Evolutionary conservation across 2,888 invertebrate genomes (phyloP).

Genomic region (Leucoma salicis): DNA sequence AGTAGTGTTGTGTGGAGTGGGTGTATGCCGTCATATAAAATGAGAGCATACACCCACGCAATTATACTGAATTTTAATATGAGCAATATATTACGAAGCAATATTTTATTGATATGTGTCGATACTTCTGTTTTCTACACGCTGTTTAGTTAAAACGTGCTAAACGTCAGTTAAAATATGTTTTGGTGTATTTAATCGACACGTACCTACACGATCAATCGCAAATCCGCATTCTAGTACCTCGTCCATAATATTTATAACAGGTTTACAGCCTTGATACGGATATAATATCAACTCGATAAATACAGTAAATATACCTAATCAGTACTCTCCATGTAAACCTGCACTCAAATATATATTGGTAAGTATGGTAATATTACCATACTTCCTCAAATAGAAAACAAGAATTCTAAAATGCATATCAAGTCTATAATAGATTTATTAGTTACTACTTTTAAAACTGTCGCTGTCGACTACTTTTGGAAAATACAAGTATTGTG

Average conservation of each 20-base stretch:
- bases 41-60: background rate
- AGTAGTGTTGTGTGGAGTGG: no score
- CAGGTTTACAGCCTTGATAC: background rate
- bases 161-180: background rate
- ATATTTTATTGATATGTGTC: background rate
- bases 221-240: background rate
- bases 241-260: background rate
- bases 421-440: no score
- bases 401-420: no score
- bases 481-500: no score
- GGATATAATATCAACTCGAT: no score
- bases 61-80: background rate
- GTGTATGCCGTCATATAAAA: background rate
- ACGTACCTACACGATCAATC: background rate
- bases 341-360: no score
- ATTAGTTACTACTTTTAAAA: no score
- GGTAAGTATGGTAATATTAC: no score
- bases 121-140: background rate
- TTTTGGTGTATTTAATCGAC: background rate
- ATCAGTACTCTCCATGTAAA: no score
- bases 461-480: no score
- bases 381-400: no score
- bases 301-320: no score
- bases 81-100: background rate
- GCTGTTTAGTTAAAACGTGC: background rate